Conservation (phyloP, 1,140 invertebrate genomes). For the Drosophila sturtevanti region DNA sequence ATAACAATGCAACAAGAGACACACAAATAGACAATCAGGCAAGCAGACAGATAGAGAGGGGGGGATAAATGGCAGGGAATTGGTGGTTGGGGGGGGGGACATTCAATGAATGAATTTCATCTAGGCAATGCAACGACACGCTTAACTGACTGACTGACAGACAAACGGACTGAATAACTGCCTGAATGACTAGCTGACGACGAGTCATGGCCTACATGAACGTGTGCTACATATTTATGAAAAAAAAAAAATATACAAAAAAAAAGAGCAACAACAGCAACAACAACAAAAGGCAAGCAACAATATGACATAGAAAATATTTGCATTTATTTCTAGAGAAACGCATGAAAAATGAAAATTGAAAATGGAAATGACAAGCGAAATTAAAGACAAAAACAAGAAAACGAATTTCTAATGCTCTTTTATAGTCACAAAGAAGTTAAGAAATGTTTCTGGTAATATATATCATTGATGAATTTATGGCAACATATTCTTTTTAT, state of each 20-base stretch:
- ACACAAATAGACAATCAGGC: conserved; percentile 11
- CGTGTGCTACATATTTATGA: conserved; percentile 52
- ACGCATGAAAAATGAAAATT: conserved; percentile 43
- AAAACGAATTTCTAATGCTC: conserved; percentile 37
- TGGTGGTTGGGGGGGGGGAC: neutral
- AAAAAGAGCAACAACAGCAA: conserved; percentile 30
- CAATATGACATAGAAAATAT: conserved; percentile 31
- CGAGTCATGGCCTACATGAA: conserved; percentile 37
- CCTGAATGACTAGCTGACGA: conserved; percentile 20
- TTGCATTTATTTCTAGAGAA: conserved; percentile 54
- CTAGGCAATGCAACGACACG: conserved; percentile 39
- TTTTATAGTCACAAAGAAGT: neutral
- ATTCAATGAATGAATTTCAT: conserved; percentile 44
- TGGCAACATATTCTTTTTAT: too few relatives aligned
- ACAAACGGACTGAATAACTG: conserved; percentile 25
- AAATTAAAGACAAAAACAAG: conserved; percentile 14
- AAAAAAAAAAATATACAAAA: conserved; percentile 38
- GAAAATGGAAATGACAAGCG: conserved; percentile 16
- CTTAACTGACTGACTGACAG: conserved; percentile 35
- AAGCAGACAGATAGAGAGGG: neutral
- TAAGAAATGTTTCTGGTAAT: too few relatives aligned
- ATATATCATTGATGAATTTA: too few relatives aligned
- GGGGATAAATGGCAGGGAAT: too few relatives aligned
- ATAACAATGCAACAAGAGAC: conserved; percentile 39
- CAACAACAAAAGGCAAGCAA: neutral